phyloP scores from a whole-genome alignment of 2,113 vertebrate species.

The Callopanchax toddi region DNA sequence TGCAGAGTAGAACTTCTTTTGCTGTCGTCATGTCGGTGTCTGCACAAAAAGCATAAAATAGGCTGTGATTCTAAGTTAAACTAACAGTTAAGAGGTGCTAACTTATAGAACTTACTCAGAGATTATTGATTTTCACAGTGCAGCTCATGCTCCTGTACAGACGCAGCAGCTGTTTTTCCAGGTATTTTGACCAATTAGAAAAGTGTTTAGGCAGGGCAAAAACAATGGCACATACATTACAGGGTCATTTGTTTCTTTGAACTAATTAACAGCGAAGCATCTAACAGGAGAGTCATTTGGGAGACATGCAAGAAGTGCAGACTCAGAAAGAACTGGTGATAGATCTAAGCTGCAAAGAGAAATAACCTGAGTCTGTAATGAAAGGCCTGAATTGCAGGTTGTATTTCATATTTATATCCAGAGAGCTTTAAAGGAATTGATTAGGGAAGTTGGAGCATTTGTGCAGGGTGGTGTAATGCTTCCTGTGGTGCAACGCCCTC shows the following conservation, averaged over 20 bases:
- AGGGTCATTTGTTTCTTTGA: not conserved
- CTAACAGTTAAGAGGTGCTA: too few relatives aligned
- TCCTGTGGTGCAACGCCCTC: too few relatives aligned
- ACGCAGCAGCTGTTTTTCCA: not conserved
- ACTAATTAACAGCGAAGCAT: slow-evolving; percentile 12
- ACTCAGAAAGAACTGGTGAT: not conserved
- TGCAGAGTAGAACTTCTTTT: slow-evolving; percentile 1
- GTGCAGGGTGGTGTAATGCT: too few relatives aligned
- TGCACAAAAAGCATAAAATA: too few relatives aligned
- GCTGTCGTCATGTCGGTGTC: not conserved
- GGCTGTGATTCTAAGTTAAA: not conserved
- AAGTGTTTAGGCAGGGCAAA: not conserved
- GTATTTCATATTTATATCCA: slow-evolving; percentile 2
- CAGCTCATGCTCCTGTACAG: not conserved
- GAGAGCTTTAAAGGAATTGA: not conserved
- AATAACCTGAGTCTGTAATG: slow-evolving; percentile 1
- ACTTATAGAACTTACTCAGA: too few relatives aligned
- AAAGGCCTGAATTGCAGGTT: not conserved
- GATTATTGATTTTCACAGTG: not conserved
- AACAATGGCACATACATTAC: not conserved
- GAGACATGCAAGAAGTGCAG: not conserved
- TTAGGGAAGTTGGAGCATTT: not conserved
- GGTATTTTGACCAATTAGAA: not conserved
- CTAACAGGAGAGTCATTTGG: not conserved
- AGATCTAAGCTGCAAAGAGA: slow-evolving; percentile 10